phyloP scores from a whole-genome alignment of 2,888 invertebrate species.

The Drosophila tanythrix region DNA sequence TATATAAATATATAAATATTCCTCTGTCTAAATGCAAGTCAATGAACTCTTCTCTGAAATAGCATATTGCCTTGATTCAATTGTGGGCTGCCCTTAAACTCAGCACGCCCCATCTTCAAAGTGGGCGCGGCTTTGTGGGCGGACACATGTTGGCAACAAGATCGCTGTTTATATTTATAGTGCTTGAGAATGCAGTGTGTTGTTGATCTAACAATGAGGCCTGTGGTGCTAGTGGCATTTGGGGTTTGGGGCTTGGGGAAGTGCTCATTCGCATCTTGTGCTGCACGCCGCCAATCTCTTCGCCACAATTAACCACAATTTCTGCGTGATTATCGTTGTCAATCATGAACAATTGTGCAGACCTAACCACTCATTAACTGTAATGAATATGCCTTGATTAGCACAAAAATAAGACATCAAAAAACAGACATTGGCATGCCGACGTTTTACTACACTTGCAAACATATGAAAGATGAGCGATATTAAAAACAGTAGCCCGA shows the following conservation, averaged over 20 bases:
- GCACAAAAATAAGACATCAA: not conserved
- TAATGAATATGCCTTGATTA: constrained; percentile 55
- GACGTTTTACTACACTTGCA: constrained; percentile 10
- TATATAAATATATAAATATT: constrained; percentile 8
- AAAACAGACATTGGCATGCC: not conserved
- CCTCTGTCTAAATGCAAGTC: constrained; percentile 22
- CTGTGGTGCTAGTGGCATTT: not conserved
- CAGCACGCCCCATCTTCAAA: constrained; percentile 16
- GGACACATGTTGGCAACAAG: constrained; percentile 38
- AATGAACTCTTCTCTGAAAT: constrained; percentile 37
- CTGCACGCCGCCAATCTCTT: constrained; percentile 13
- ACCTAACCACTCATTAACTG: constrained; percentile 46
- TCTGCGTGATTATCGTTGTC: constrained; percentile 55
- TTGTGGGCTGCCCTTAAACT: constrained; percentile 29
- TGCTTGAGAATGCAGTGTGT: constrained; percentile 43
- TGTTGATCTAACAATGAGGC: constrained; percentile 45
- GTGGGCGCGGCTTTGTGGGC: constrained; percentile 29
- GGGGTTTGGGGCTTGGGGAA: not conserved
- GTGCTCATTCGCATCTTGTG: constrained; percentile 10
- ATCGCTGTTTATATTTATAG: constrained; percentile 33
- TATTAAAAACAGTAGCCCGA: not conserved
- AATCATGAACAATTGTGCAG: constrained; percentile 29
- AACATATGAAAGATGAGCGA: no score
- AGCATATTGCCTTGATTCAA: constrained; percentile 24
- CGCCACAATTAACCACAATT: constrained; percentile 39